Evolutionary conservation across 2,113 vertebrate genomes (phyloP).

Genomic region (Laticauda colubrina): DNA sequence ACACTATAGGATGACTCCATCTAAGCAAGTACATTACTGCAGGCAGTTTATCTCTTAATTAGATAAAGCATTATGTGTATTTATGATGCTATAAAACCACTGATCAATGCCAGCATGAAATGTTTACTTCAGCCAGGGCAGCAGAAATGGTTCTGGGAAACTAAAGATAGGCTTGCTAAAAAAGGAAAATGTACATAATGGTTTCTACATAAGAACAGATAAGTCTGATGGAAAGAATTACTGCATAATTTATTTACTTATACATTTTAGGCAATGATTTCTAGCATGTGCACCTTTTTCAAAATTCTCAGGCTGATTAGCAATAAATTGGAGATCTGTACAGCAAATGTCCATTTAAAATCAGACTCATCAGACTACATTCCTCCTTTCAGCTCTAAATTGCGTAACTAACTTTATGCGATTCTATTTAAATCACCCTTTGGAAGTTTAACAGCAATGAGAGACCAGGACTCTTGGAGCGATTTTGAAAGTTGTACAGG

Average conservation of each 20-base stretch:
- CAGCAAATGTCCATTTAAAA: constrained; percentile 15
- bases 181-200: background rate
- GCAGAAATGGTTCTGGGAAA: constrained; percentile 24
- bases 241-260: constrained; percentile 23
- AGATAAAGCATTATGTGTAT: background rate
- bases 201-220: constrained; percentile 20
- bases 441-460: background rate
- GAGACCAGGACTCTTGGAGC: background rate
- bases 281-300: background rate
- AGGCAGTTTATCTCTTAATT: constrained; percentile 11
- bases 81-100: constrained; percentile 2
- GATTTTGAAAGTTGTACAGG: background rate
- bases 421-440: background rate
- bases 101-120: constrained; percentile 28
- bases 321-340: background rate
- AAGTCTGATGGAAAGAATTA: constrained; percentile 20
- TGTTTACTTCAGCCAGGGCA: constrained; percentile 20
- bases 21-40: background rate
- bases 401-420: background rate
- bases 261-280: constrained; percentile 14
- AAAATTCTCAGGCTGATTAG: background rate
- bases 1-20: background rate
- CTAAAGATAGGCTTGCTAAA: background rate
- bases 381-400: background rate
- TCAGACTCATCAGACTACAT: background rate